These are phyloP conservation scores for Oscheius sp. DNA, from an alignment of 2,888 invertebrate genomes.

Conservation along the genomic window DNA sequence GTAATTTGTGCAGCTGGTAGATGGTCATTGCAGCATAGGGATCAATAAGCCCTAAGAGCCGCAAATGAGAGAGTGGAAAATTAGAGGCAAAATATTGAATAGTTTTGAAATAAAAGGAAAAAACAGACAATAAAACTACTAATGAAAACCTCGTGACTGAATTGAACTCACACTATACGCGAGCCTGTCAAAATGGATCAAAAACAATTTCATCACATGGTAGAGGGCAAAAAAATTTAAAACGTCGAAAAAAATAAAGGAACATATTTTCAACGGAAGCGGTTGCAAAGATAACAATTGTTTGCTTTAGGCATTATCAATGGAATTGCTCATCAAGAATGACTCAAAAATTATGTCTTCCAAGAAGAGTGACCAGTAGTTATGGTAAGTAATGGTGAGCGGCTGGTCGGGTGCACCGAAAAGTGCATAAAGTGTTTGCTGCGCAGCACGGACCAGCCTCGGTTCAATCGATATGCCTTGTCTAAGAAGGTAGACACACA, in stretches of 20 bases:
- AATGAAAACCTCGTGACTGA: conserved; percentile 3
- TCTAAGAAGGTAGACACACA: conserved; percentile 36
- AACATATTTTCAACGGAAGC: no score
- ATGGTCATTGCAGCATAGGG: neutral
- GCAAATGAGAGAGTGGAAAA: no score
- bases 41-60: conserved; percentile 17
- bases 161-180: neutral
- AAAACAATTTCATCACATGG: no score
- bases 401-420: conserved; percentile 21
- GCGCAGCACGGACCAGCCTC: conserved; percentile 32
- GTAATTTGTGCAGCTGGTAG: conserved; percentile 36
- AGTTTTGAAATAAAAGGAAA: no score
- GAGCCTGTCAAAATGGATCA: no score
- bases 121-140: no score
- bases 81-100: no score
- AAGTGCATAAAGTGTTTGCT: conserved; percentile 37
- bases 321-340: neutral
- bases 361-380: conserved; percentile 1
- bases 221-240: no score
- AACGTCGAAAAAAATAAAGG: no score
- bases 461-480: conserved; percentile 35
- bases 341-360: neutral
- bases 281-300: neutral
- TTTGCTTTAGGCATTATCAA: conserved; percentile 1
- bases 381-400: neutral